Percentiles rank a stretch among this genome's conserved stretches.
These are phyloP conservation scores for Liasis olivaceus DNA, from an alignment of 2,797 vertebrate species.

Conservation along the genomic window DNA sequence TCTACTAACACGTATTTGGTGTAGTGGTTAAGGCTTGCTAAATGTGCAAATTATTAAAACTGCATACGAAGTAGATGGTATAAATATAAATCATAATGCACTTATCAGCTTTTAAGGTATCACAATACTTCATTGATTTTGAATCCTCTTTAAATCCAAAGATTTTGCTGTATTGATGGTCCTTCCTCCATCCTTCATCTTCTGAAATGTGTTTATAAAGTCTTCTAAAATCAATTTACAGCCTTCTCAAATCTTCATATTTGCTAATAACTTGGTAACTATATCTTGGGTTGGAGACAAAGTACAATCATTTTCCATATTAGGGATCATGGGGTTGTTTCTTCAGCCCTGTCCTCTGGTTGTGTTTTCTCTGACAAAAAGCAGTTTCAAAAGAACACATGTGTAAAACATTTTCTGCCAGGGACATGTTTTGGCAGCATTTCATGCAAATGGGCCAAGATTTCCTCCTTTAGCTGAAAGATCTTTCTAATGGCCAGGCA, in stretches of 20 bases:
- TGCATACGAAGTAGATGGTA: background rate
- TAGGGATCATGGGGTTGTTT: constrained; percentile 23
- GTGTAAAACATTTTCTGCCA: constrained; percentile 21
- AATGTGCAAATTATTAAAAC: background rate
- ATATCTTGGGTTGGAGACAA: background rate
- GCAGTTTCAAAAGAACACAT: constrained; percentile 26
- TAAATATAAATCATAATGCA: background rate
- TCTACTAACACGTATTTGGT: background rate
- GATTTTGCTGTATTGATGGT: background rate
- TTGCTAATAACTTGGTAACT: background rate
- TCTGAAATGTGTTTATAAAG: background rate
- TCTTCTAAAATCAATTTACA: background rate
- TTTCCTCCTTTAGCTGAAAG: background rate
- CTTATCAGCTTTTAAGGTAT: background rate
- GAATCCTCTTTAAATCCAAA: background rate
- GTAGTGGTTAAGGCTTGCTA: background rate
- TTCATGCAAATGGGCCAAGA: background rate
- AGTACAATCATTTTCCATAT: constrained; percentile 37
- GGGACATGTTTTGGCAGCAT: constrained; percentile 31
- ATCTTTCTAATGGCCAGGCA: background rate
- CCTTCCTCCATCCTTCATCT: background rate
- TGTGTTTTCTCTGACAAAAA: constrained; percentile 16
- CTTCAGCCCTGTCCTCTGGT: background rate
- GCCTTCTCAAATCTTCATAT: background rate
- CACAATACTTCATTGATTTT: background rate